Evolutionary conservation across 2,113 vertebrate genomes (phyloP).

Genomic region (Tragelaphus imberbis): DNA sequence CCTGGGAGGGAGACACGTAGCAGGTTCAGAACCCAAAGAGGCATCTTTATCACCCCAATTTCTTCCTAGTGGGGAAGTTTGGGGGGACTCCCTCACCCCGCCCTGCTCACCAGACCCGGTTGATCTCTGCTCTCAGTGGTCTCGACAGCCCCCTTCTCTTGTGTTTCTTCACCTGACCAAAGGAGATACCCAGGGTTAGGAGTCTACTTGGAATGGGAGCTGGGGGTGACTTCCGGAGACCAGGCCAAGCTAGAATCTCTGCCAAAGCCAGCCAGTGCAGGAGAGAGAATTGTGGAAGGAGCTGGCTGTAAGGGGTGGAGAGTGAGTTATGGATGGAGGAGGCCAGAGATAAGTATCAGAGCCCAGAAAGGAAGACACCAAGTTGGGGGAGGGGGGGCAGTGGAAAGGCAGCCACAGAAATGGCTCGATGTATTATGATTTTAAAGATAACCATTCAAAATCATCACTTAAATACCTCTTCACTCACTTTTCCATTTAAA

Average conservation of each 20-base stretch:
- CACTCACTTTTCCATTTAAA: neutral
- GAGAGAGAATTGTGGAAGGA: neutral
- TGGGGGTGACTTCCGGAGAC: slow-evolving; percentile 23
- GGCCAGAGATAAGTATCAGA: neutral
- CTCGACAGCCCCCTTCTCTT: neutral
- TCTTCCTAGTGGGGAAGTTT: neutral
- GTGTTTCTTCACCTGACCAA: slow-evolving; percentile 52
- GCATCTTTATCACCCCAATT: neutral
- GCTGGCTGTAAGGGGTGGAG: accelerated
- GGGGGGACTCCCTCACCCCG: neutral
- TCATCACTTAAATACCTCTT: neutral
- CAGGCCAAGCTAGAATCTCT: neutral
- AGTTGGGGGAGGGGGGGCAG: accelerated
- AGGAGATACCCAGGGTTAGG: neutral
- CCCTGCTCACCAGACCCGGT: neutral
- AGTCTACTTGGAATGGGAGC: slow-evolving; percentile 29
- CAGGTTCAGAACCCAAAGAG: neutral
- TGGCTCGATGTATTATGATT: accelerated
- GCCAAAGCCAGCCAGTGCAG: neutral
- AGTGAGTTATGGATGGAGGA: neutral
- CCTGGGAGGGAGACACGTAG: slow-evolving; percentile 43
- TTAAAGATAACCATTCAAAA: neutral
- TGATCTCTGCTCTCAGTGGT: neutral
- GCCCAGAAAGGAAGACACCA: neutral
- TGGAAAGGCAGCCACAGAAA: neutral